A percentile compares a stretch with the other conserved stretches of the same genome.
phyloP scores from a whole-genome alignment of 30 jellyfish, hydroid and myxozoan species.

The Clytia hemisphaerica region DNA sequence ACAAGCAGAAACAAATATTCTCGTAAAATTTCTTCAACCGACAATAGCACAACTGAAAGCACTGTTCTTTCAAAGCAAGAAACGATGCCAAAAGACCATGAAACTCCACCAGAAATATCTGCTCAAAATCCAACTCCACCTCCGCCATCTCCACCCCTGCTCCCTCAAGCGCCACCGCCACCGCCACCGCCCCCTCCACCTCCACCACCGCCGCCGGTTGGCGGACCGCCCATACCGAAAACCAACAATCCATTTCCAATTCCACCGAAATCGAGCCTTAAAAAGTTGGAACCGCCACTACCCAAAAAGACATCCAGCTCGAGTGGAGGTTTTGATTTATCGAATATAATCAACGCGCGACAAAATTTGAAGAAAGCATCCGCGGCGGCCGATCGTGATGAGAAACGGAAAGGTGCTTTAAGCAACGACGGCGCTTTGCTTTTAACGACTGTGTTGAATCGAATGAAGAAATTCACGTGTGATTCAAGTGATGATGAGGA shows the following conservation, averaged over 20 bases:
- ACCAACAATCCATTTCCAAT: neutral
- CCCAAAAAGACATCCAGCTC: neutral
- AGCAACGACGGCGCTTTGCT: constrained; percentile 51
- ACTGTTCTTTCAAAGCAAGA: constrained; percentile 1
- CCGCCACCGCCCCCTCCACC: constrained; percentile 55
- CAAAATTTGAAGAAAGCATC: constrained; percentile 61
- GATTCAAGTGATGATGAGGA: constrained; percentile 70
- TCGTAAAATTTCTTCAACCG: neutral
- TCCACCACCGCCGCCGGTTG: constrained; percentile 18
- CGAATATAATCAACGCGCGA: constrained; percentile 54
- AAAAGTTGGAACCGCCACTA: neutral
- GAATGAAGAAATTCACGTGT: constrained; percentile 65
- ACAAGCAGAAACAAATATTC: neutral
- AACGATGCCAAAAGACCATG: neutral
- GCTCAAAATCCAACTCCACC: constrained; percentile 31
- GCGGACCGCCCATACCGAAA: neutral
- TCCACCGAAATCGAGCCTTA: neutral
- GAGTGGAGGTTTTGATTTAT: constrained; percentile 33
- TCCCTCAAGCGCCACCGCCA: constrained; percentile 49
- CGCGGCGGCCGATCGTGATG: constrained; percentile 10
- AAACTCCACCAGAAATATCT: neutral
- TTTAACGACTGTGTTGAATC: constrained; percentile 48
- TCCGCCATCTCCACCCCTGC: constrained; percentile 59
- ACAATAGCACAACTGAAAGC: neutral
- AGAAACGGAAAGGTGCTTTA: constrained; percentile 15